These are phyloP conservation scores for Zootoca vivipara DNA, from an alignment of 2,113 vertebrate genomes.

Conservation along the genomic window DNA sequence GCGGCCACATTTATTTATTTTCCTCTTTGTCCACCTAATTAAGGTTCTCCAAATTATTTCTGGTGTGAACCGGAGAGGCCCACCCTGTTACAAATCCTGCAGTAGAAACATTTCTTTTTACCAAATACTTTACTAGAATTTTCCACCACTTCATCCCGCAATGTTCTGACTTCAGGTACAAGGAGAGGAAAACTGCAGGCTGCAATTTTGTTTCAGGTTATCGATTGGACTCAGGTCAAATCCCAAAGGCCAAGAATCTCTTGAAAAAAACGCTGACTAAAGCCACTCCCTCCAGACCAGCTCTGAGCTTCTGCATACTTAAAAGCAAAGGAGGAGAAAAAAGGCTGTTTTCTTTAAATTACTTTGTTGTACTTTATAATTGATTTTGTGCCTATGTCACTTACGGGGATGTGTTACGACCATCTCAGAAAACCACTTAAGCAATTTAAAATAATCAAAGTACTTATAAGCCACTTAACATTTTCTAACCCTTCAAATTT, in stretches of 20 bases:
- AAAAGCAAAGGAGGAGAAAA: accelerated
- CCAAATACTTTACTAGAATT: background rate
- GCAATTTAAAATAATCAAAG: constrained; percentile 62
- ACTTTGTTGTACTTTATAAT: constrained; percentile 32
- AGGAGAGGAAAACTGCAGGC: background rate
- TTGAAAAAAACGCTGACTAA: constrained; percentile 9
- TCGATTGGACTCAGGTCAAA: constrained; percentile 12
- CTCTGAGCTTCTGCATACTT: background rate
- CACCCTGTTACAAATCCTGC: background rate
- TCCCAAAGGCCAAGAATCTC: background rate
- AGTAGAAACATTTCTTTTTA: background rate
- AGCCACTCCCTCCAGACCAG: background rate
- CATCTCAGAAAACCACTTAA: constrained; percentile 49
- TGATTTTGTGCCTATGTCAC: constrained; percentile 48
- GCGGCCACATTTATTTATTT: background rate
- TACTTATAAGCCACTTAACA: constrained; percentile 37
- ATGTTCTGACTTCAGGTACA: background rate
- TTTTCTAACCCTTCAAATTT: constrained; percentile 4
- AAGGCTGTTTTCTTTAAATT: background rate
- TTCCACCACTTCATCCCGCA: background rate
- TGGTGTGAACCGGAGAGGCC: background rate
- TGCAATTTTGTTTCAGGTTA: background rate
- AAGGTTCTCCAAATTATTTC: background rate
- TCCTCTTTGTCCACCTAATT: background rate
- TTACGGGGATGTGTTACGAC: background rate